Evolutionary conservation across 2,888 invertebrate species (phyloP).

Genomic region (Germaria angustata): DNA sequence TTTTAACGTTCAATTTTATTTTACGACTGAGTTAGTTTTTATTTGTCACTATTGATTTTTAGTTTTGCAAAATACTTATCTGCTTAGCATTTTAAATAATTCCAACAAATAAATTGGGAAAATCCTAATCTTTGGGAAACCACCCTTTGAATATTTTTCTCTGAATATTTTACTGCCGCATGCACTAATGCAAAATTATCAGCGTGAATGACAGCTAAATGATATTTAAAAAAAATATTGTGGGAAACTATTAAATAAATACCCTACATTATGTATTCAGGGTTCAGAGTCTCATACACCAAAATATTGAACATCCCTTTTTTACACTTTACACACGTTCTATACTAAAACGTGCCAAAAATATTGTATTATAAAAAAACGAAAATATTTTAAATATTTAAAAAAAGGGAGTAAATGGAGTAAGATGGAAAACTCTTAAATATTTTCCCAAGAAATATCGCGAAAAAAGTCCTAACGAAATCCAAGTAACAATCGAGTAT

Average conservation of each 20-base stretch:
- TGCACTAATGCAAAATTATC: background rate
- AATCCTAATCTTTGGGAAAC: constrained; percentile 16
- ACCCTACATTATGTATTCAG: background rate
- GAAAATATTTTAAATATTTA: too few relatives aligned
- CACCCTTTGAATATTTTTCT: background rate
- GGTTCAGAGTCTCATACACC: too few relatives aligned
- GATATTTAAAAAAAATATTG: background rate
- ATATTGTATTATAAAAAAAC: too few relatives aligned
- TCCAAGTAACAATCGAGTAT: too few relatives aligned
- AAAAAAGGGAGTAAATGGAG: too few relatives aligned
- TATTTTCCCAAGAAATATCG: too few relatives aligned
- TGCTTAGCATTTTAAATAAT: background rate
- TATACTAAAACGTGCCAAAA: too few relatives aligned
- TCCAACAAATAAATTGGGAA: background rate
- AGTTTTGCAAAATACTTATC: too few relatives aligned
- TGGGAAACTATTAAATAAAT: background rate
- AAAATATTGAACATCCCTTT: too few relatives aligned
- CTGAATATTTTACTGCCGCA: constrained; percentile 7
- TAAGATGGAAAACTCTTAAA: too few relatives aligned
- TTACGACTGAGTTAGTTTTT: constrained; percentile 13
- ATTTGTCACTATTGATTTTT: constrained; percentile 23
- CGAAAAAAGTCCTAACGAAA: too few relatives aligned
- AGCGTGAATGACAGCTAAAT: background rate
- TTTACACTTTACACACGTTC: too few relatives aligned
- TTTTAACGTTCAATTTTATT: background rate